Percentiles rank a stretch among this genome's conserved stretches.
Conservation (phyloP, 2,113 vertebrate genomes). For the Morone saxatilis region DNA sequence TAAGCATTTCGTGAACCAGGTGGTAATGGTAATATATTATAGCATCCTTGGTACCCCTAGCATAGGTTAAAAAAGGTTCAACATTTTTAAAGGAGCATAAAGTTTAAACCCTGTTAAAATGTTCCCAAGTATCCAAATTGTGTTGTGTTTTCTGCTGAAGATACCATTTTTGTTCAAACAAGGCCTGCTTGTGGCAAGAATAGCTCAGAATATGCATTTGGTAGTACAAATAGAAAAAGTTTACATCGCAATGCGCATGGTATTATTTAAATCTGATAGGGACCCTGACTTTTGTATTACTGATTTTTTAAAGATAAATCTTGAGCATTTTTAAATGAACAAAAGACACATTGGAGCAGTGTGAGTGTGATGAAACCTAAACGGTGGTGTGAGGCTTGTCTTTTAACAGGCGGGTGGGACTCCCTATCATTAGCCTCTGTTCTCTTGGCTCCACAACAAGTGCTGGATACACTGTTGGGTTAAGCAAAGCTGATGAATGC, state of each 20-base stretch:
- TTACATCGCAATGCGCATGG: neutral
- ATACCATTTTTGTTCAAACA: neutral
- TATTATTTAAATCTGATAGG: neutral
- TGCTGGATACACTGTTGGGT: slow-evolving; percentile 47
- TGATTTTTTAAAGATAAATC: neutral
- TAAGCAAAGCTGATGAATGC: slow-evolving; percentile 32
- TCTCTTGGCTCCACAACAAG: slow-evolving; percentile 50
- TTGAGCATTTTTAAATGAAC: neutral
- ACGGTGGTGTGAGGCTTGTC: slow-evolving; percentile 50
- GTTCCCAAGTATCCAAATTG: neutral
- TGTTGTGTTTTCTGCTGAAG: neutral
- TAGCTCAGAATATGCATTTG: neutral
- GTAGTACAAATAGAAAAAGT: neutral
- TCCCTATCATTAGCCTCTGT: slow-evolving; percentile 61
- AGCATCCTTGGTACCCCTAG: too few relatives aligned
- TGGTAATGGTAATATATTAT: neutral
- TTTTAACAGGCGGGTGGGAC: slow-evolving; percentile 53
- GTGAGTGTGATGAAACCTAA: slow-evolving; percentile 43
- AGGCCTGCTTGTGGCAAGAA: neutral
- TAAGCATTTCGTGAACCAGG: neutral
- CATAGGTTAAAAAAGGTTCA: neutral
- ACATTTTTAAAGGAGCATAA: neutral
- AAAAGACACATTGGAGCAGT: neutral
- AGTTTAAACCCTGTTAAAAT: neutral
- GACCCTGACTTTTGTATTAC: neutral